These are phyloP conservation scores for Adoxophyes honmai DNA, from an alignment of 1,140 invertebrate genomes.

Conservation along the genomic window DNA sequence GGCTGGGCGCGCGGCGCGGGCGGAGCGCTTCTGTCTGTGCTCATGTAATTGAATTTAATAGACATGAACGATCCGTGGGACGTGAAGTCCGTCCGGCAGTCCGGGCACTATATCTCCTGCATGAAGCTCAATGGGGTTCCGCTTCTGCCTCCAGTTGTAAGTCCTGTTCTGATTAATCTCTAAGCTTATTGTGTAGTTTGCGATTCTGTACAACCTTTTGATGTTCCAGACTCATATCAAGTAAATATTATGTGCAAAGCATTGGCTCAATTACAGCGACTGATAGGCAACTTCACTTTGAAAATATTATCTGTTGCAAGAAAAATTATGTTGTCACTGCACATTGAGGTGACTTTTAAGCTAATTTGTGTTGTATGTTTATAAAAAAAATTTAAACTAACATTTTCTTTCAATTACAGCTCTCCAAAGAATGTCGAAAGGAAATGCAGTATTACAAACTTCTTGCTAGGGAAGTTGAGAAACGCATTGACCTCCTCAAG, in stretches of 20 bases:
- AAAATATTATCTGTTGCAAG: constrained; percentile 24
- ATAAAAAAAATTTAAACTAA: constrained; percentile 14
- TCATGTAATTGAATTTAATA: constrained; percentile 22
- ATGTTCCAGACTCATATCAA: constrained; percentile 21
- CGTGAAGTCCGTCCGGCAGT: constrained; percentile 61
- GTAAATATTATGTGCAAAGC: constrained; percentile 16
- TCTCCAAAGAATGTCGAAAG: constrained; percentile 78
- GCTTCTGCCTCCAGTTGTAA: constrained; percentile 81
- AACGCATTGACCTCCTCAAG: constrained; percentile 58
- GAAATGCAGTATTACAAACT: constrained; percentile 82
- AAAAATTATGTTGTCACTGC: constrained; percentile 24
- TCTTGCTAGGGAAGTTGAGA: constrained; percentile 79
- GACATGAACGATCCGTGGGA: constrained; percentile 71
- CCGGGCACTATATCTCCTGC: constrained; percentile 76
- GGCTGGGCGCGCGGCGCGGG: constrained; percentile 4
- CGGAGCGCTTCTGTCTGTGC: not conserved
- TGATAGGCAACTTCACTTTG: constrained; percentile 16
- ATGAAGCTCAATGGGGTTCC: constrained; percentile 81
- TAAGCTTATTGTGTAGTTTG: too few species aligned
- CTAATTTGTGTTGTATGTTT: constrained; percentile 9
- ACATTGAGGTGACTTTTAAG: constrained; percentile 22
- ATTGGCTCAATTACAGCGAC: not conserved
- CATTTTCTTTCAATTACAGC: constrained; percentile 54
- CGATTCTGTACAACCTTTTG: too few species aligned
- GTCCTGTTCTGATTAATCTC: constrained; percentile 27